These are phyloP conservation scores for Pentalonia nigronervosa DNA, from an alignment of 1,140 invertebrate species.

Conservation along the genomic window DNA sequence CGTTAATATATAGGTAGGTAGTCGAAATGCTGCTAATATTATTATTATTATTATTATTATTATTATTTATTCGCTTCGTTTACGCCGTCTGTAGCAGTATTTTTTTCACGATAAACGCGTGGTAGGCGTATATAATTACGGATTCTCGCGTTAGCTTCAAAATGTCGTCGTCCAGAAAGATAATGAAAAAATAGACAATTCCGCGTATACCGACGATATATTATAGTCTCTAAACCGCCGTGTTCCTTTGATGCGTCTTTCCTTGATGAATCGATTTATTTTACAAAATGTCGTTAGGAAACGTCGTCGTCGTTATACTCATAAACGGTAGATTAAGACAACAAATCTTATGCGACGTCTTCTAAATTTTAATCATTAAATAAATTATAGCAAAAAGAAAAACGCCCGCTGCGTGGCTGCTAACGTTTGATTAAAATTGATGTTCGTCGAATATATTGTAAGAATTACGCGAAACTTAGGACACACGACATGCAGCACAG, in stretches of 20 bases:
- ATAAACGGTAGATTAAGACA: slow-evolving; percentile 6
- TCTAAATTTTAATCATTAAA: slow-evolving; percentile 34
- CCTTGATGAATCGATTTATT: background rate
- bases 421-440: slow-evolving; percentile 44
- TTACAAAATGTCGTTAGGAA: slow-evolving; percentile 22
- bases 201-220: background rate
- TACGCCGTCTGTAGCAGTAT: background rate
- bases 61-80: background rate
- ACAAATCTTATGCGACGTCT: slow-evolving; percentile 45
- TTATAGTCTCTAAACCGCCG: background rate
- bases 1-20: too few relatives aligned
- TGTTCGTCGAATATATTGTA: background rate
- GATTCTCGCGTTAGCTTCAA: background rate
- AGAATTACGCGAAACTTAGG: slow-evolving; percentile 1
- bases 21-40: background rate
- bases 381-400: slow-evolving; percentile 18
- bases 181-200: background rate
- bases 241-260: background rate
- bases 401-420: too few relatives aligned
- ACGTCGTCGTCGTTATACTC: background rate
- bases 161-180: background rate
- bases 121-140: background rate
- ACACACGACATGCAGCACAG: too few relatives aligned
- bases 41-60: background rate
- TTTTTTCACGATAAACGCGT: background rate